Evolutionary conservation across 2,797 vertebrate species (phyloP).

Genomic region (Enteromius fasciolatus): DNA sequence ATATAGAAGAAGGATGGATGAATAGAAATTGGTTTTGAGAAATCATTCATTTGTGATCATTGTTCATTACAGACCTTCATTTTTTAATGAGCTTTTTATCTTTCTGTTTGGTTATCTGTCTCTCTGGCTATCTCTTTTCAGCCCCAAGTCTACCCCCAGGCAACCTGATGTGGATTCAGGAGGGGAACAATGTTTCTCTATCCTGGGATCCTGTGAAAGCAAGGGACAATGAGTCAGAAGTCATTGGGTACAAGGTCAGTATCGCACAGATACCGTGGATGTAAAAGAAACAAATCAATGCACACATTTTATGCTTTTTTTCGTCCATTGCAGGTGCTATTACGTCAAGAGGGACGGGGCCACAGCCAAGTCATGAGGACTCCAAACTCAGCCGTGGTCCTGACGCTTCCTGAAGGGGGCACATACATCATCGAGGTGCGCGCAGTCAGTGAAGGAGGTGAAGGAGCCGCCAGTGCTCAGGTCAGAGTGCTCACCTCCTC

Average conservation of each 20-base stretch:
- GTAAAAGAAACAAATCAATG: neutral
- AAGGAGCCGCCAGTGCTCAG: slow-evolving; percentile 87
- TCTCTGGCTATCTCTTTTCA: slow-evolving; percentile 62
- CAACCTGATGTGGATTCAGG: slow-evolving; percentile 93
- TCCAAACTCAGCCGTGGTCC: slow-evolving; percentile 88
- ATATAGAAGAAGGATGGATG: neutral
- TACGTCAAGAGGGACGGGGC: slow-evolving; percentile 91
- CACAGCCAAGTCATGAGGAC: slow-evolving; percentile 92
- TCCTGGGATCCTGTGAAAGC: slow-evolving; percentile 93
- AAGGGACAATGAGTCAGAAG: slow-evolving; percentile 92
- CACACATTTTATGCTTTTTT: slow-evolving; percentile 11
- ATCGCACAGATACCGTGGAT: neutral
- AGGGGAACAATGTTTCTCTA: slow-evolving; percentile 92
- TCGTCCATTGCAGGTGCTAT: slow-evolving; percentile 80
- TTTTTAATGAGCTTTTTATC: slow-evolving; percentile 22
- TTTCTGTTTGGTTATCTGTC: slow-evolving; percentile 6
- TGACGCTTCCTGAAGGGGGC: slow-evolving; percentile 90
- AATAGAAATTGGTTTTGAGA: neutral
- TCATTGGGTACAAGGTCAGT: slow-evolving; percentile 95
- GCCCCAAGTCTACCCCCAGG: slow-evolving; percentile 89
- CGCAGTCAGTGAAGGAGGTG: slow-evolving; percentile 91
- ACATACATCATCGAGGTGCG: slow-evolving; percentile 93
- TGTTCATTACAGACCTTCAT: slow-evolving; percentile 15
- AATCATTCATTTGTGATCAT: neutral
- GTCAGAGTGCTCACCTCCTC: slow-evolving; percentile 91